A percentile compares a stretch with the other conserved stretches of the same genome.
phyloP scores from a whole-genome alignment of 1,140 invertebrate species.

The Scaptodrosophila lebanonensis region DNA sequence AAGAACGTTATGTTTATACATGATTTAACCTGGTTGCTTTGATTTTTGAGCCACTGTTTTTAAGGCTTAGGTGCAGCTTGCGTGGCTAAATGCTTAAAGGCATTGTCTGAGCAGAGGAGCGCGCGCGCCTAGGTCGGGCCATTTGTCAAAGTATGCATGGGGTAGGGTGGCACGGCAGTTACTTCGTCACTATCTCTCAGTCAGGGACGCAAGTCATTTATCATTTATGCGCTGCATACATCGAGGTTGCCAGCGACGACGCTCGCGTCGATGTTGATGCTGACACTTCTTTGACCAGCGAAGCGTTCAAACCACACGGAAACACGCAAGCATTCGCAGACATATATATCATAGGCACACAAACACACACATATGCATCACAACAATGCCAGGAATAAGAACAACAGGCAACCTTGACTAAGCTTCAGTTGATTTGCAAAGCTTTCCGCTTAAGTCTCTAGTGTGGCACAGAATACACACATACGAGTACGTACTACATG shows the following conservation, averaged over 20 bases:
- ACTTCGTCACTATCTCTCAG: constrained; percentile 64
- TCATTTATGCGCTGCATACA: constrained; percentile 65
- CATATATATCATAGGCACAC: too few species aligned
- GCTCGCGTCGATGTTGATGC: constrained; percentile 21
- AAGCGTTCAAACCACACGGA: constrained; percentile 11
- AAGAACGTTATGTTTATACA: too few species aligned
- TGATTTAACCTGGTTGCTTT: too few species aligned
- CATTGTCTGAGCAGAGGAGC: constrained; percentile 15
- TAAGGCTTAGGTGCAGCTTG: too few species aligned
- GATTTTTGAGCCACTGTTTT: too few species aligned
- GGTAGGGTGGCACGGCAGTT: constrained; percentile 46
- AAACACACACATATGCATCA: too few species aligned
- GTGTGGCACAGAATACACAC: too few species aligned
- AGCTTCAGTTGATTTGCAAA: constrained; percentile 68
- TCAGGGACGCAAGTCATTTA: constrained; percentile 62
- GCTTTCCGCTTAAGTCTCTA: constrained; percentile 11
- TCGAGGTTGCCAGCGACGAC: constrained; percentile 22
- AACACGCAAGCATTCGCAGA: too few species aligned
- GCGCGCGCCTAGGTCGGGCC: constrained; percentile 16
- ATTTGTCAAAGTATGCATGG: constrained; percentile 52
- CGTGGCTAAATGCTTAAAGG: background rate
- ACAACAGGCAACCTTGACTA: constrained; percentile 27
- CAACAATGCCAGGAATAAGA: background rate
- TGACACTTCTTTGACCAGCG: constrained; percentile 59
- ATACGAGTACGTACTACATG: too few species aligned